Base-by-base conservation (phyloP, 2,113 vertebrate species). In the Mystacornis crossleyi region DNA sequence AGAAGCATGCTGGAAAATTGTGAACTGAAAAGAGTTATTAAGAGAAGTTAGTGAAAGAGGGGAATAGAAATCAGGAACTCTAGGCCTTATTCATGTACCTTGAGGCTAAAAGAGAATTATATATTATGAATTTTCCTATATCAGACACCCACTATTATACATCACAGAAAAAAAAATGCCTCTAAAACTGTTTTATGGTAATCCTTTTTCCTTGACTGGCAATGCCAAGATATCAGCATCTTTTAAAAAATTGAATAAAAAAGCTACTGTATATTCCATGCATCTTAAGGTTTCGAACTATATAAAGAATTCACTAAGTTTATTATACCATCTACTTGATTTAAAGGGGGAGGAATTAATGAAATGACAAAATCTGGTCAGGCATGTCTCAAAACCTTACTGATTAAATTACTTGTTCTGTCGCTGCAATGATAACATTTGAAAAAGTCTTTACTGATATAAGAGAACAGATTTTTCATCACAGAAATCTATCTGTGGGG, bases 321-420 rank as follows among this genome's bases (percentile, higher is more conserved):
- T 82, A 50, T 94, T 94, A 81, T 79, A 84, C 11, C 70, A 65
- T 50, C 57, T 79, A 84, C 60, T 75, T 82, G 57, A 85, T 72
- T 92, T 91, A 62, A 85, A 91, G 70, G 31, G n/a, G 65, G 57
- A 84, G 61, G 48, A 96, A 89, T 82, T 95, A 95, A 91, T 87
- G 53, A 74, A 92, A 82, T 3, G 4, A 47, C 50, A 87, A 78
- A 89, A 81, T 89, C 29, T 58, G 81, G 38, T 69, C 72, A 78
- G 24, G 19, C 33, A 85, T 18, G 10, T 79, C 71, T 94, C 51
- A 65, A 64, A 96, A 95, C 33, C 42, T 91, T 67, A 12, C 55
- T 55, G 54, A 89, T 47, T 93, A 71, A 71, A 82, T 42, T 95
- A 54, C 65, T 96, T 70, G 21, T 40, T 55, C 54, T 92, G 50